Conservation (phyloP, 1,140 invertebrate genomes). For the Pollicipes pollicipes region DNA sequence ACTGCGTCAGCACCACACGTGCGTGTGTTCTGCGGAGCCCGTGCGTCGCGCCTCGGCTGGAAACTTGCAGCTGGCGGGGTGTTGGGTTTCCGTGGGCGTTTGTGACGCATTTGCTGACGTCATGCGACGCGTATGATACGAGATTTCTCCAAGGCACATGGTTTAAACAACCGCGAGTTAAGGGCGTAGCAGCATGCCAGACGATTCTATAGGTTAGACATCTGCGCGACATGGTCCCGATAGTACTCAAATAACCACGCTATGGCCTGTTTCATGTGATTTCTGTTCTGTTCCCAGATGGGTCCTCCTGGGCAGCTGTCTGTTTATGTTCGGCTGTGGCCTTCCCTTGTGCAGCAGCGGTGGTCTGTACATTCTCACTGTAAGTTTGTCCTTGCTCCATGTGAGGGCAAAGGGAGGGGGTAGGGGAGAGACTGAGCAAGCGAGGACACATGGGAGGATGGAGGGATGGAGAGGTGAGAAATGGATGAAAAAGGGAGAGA, state of each 20-base stretch:
- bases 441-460: too few relatives aligned
- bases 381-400: background rate
- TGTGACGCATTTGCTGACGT: background rate
- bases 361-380: slow-evolving; percentile 17
- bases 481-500: too few relatives aligned
- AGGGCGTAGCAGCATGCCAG: too few relatives aligned
- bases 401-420: too few relatives aligned
- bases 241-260: too few relatives aligned
- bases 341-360: slow-evolving; percentile 46
- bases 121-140: background rate
- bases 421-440: too few relatives aligned
- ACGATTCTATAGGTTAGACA: too few relatives aligned
- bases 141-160: too few relatives aligned
- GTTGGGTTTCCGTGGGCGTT: background rate
- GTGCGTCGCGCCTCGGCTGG: background rate
- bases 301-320: slow-evolving; percentile 34
- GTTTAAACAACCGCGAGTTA: too few relatives aligned
- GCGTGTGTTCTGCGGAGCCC: background rate
- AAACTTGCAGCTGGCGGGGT: background rate
- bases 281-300: background rate
- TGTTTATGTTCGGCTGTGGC: slow-evolving; percentile 40
- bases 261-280: slow-evolving; percentile 1
- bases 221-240: too few relatives aligned
- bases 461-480: too few relatives aligned
- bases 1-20: slow-evolving; percentile 33